Conservation (phyloP, 1,140 invertebrate genomes). For the Drepana arcuata region DNA sequence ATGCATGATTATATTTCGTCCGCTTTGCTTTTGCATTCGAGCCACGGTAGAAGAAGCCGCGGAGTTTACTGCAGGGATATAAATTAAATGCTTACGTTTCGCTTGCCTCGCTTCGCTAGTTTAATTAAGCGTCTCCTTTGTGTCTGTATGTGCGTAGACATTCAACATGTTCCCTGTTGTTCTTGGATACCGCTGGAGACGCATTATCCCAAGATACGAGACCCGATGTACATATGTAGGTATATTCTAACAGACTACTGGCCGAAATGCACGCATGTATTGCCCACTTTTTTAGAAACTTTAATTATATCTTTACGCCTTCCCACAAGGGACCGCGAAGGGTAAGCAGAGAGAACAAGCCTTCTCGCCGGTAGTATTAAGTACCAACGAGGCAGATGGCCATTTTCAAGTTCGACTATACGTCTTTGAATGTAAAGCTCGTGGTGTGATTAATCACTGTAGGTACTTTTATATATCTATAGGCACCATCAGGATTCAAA, state of each 20-base stretch:
- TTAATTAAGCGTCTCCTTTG: slow-evolving; percentile 69
- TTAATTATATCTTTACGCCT: no score
- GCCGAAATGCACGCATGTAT: no score
- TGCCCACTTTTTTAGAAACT: no score
- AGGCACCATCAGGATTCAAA: no score
- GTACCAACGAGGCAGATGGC: slow-evolving; percentile 5
- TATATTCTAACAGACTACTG: no score
- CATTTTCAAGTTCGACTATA: no score
- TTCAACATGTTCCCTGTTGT: slow-evolving; percentile 44
- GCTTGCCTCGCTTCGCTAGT: slow-evolving; percentile 59
- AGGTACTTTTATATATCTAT: no score
- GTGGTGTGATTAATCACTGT: no score
- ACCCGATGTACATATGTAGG: slow-evolving; percentile 1
- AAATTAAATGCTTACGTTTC: slow-evolving; percentile 71
- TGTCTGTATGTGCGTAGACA: slow-evolving; percentile 62
- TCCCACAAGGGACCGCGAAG: no score
- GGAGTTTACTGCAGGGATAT: slow-evolving; percentile 69
- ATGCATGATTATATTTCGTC: no score
- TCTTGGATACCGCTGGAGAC: slow-evolving; percentile 22
- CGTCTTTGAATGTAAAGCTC: no score
- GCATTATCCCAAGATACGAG: slow-evolving; percentile 10
- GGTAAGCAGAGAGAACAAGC: neutral
- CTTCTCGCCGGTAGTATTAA: slow-evolving; percentile 3
- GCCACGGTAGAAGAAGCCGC: slow-evolving; percentile 37
- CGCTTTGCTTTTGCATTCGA: slow-evolving; percentile 25